Conservation (phyloP, 2,797 vertebrate genomes). For the Melanotaenia pygmaea region DNA sequence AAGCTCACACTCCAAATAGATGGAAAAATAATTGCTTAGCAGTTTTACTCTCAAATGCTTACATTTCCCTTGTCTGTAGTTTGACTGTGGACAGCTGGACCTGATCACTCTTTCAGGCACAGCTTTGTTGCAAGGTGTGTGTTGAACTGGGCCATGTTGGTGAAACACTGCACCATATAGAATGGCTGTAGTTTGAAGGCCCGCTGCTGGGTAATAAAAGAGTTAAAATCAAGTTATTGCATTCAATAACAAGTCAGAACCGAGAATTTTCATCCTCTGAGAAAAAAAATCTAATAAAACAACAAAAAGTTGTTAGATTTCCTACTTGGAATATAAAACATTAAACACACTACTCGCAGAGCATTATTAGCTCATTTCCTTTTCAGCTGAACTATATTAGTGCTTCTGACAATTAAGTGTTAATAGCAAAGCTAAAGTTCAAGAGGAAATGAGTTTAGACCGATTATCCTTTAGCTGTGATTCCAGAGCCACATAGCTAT, state of each 20-base stretch:
- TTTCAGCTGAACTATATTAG: not conserved
- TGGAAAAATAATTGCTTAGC: not conserved
- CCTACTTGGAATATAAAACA: no score
- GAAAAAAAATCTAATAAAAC: no score
- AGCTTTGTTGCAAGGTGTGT: not conserved
- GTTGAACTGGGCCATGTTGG: not conserved
- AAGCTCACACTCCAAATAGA: not conserved
- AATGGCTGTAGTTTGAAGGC: not conserved
- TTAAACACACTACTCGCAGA: not conserved
- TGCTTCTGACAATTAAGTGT: not conserved
- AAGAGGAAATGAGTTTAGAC: not conserved
- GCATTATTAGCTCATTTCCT: not conserved
- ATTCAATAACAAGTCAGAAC: not conserved
- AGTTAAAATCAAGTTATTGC: not conserved
- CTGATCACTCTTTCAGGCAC: not conserved
- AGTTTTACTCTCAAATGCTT: not conserved
- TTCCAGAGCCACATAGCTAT: no score
- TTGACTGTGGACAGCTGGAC: not conserved
- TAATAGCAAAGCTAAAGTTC: not conserved
- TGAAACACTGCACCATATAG: no score
- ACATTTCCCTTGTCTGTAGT: not conserved
- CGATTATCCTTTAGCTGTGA: no score
- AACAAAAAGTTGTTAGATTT: no score
- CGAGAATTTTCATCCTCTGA: no score
- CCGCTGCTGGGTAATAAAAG: not conserved